Evolutionary conservation across 1,140 invertebrate species (phyloP), one percentile per base, ranked within the genome.

Genomic region (Monochamus saltuarius): DNA sequence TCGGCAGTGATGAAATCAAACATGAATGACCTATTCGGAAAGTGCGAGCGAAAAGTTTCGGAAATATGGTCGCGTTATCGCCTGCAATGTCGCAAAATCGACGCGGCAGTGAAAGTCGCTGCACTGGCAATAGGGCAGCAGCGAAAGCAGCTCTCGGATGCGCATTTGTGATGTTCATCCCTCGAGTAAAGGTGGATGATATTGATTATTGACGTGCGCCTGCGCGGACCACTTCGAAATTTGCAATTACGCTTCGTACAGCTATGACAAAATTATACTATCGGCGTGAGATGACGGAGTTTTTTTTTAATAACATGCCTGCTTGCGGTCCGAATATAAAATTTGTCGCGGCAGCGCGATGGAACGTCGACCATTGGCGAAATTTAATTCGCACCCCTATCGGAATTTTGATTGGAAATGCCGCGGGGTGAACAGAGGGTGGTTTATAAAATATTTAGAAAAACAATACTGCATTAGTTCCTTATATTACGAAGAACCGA

Each of bases 291-390:
- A 54, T 50, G 58, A 60, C 55, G 22, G 59, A 64, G 56, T 61
- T 61, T 65, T 61, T 61, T 65, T 65, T 54, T 65, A 65, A 65
- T 65, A 65, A 65, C 59, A 59, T 65, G 56, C 61, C 53, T 58
- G 61, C 53, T 43, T 36, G 52, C 43, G 59, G 59, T 54, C 56
- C 49, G 50, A 38, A 35, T 45, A 56, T 50, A 39, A 39, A 50
- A 50, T 58, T 6, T 29, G 22, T 29, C 22, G 22, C 22, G 22
- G 22, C 22, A 6, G 22, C 22, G 22, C 22, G 22, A 6, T 6
- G 22, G 22, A 29, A 29, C 22, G 22, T 29, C 22, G 22, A 6
- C 22, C 29, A 7, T 3, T n/a, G 8, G 35, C 16, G 11, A 19
- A 53, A 53, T 16, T 53, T 53, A 53, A 53, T 53, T 53, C 22